Evolutionary conservation across 2,113 vertebrate species (phyloP).

Genomic region (Centropus unirufus): DNA sequence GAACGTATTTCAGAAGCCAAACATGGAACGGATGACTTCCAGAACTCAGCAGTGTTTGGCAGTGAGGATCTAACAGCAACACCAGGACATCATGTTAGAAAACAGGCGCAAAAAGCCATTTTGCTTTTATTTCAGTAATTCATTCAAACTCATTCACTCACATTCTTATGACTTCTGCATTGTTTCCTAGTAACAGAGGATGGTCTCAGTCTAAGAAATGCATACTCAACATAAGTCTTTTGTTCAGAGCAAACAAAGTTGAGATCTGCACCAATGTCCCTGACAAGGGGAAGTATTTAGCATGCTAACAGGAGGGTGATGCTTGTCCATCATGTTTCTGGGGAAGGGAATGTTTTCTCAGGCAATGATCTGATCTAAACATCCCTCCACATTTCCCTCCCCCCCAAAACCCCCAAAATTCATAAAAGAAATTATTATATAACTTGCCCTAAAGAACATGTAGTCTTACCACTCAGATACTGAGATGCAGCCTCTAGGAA

Average conservation of each 20-base stretch:
- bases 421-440: neutral
- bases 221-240: neutral
- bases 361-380: neutral
- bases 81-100: neutral
- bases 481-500: neutral
- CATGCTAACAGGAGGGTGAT: neutral
- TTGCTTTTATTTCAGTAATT: neutral
- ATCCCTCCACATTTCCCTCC: fast-evolving
- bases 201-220: neutral
- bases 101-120: neutral
- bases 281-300: neutral
- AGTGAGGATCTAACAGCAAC: neutral
- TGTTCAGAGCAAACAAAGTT: neutral
- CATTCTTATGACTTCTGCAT: neutral
- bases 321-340: neutral
- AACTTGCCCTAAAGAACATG: neutral
- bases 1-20: neutral
- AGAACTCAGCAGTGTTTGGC: neutral
- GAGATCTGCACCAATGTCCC: neutral
- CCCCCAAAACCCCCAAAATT: neutral
- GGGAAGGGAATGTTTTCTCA: no score
- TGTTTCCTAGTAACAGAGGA: neutral
- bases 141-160: neutral
- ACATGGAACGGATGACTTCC: neutral
- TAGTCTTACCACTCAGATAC: neutral